phyloP scores from a whole-genome alignment of 2,797 vertebrate species.

The Crypturellus tataupa region DNA sequence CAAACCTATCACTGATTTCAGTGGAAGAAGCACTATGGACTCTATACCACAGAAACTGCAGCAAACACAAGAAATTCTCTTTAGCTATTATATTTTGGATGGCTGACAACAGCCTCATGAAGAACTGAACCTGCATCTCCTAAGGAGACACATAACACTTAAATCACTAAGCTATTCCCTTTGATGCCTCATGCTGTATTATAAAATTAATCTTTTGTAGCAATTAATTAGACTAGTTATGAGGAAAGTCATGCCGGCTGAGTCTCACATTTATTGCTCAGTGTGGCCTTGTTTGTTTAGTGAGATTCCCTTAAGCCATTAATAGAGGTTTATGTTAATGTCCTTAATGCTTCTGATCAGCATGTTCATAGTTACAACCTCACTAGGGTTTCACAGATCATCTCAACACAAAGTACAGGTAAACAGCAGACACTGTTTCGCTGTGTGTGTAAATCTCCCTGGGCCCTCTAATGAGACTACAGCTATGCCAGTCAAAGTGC shows the following conservation, averaged over 20 bases:
- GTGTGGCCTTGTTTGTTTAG: slow-evolving; percentile 73
- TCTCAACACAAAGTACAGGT: slow-evolving; percentile 6
- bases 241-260: slow-evolving; percentile 66
- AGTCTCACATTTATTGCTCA: slow-evolving; percentile 70
- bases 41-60: not conserved
- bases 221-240: slow-evolving; percentile 80
- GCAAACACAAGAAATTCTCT: slow-evolving; percentile 38
- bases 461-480: slow-evolving; percentile 26
- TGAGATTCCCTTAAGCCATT: slow-evolving; percentile 74
- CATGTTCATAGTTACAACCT: slow-evolving; percentile 34
- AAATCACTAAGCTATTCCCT: slow-evolving; percentile 56
- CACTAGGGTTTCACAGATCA: slow-evolving; percentile 39
- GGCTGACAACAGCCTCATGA: slow-evolving; percentile 51
- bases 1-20: not conserved
- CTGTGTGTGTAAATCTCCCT: not conserved
- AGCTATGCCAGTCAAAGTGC: not conserved
- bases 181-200: slow-evolving; percentile 61
- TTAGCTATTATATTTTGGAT: slow-evolving; percentile 52
- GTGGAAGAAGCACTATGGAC: not conserved
- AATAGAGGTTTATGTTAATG: slow-evolving; percentile 74
- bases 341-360: slow-evolving; percentile 54
- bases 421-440: slow-evolving; percentile 18
- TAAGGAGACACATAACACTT: slow-evolving; percentile 58
- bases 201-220: slow-evolving; percentile 73
- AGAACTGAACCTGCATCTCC: slow-evolving; percentile 66